Conservation (phyloP, 2,797 vertebrate species). For the Lithobates sylvaticus region DNA sequence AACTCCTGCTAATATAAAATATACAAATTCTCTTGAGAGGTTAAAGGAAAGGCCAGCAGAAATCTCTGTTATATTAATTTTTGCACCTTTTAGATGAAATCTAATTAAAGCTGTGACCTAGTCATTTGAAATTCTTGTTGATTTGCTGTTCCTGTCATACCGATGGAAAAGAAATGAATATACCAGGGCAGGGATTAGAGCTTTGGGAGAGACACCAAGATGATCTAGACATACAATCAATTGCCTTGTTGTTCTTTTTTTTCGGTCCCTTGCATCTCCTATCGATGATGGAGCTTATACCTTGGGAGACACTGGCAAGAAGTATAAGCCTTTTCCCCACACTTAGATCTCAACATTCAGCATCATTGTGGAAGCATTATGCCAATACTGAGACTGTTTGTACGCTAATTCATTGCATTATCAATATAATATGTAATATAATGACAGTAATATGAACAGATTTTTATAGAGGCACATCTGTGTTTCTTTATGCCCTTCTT, state of each 20-base stretch:
- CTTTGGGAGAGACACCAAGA: constrained; percentile 33
- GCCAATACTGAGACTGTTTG: not conserved
- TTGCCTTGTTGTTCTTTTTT: constrained; percentile 23
- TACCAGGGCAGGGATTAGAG: constrained; percentile 1
- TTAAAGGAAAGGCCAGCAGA: constrained; percentile 58
- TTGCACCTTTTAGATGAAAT: constrained; percentile 66
- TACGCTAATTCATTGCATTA: not conserved
- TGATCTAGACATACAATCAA: constrained; percentile 55
- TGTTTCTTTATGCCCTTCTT: too few relatives aligned
- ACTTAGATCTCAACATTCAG: not conserved
- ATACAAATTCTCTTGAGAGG: constrained; percentile 56
- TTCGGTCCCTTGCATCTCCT: constrained; percentile 13
- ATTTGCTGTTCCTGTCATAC: constrained; percentile 63
- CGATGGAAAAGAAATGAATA: constrained; percentile 62
- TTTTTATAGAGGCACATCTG: too few relatives aligned
- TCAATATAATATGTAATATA: too few relatives aligned
- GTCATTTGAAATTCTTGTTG: constrained; percentile 45
- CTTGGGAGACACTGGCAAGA: constrained; percentile 25
- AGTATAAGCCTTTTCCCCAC: constrained; percentile 21
- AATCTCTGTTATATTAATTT: constrained; percentile 65
- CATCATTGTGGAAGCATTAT: constrained; percentile 5
- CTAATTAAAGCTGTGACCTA: constrained; percentile 68
- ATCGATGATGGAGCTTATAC: constrained; percentile 41
- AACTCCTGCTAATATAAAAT: constrained; percentile 64
- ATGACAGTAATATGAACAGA: too few relatives aligned